Conservation (phyloP, 2,113 vertebrate species). For the Chloropsis cyanopogon region DNA sequence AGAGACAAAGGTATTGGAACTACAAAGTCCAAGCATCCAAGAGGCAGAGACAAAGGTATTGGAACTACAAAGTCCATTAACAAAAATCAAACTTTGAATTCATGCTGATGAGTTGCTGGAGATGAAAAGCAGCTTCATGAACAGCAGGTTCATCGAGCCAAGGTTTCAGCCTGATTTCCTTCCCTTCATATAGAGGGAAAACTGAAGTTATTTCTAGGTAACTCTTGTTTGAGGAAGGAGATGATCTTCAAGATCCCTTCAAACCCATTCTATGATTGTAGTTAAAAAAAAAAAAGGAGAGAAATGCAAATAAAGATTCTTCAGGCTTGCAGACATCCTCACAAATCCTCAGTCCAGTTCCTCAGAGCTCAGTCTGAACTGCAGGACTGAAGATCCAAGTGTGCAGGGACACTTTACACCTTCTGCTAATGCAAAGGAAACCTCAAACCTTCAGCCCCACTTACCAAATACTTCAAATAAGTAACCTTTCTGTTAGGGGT, state of each 20-base stretch:
- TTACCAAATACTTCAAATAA: background rate
- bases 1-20: background rate
- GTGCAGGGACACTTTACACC: background rate
- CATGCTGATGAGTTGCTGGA: background rate
- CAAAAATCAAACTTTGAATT: background rate
- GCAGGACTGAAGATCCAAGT: background rate
- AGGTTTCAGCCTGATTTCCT: background rate
- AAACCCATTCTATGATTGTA: background rate
- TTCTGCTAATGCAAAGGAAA: background rate
- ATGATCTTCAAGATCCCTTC: background rate
- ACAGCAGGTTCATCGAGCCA: background rate
- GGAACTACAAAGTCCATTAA: background rate
- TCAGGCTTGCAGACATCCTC: background rate
- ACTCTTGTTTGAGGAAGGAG: background rate
- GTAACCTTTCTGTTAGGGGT: background rate
- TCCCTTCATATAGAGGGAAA: background rate
- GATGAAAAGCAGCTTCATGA: background rate
- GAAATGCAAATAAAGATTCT: background rate
- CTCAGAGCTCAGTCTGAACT: background rate
- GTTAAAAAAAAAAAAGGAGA: background rate
- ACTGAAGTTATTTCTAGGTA: background rate
- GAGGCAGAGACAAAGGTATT: background rate
- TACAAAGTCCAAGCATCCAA: background rate
- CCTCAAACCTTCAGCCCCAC: background rate
- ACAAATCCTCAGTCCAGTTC: background rate